These are phyloP conservation scores for Pandemis heparana DNA, from an alignment of 2,888 invertebrate species.

Conservation along the genomic window DNA sequence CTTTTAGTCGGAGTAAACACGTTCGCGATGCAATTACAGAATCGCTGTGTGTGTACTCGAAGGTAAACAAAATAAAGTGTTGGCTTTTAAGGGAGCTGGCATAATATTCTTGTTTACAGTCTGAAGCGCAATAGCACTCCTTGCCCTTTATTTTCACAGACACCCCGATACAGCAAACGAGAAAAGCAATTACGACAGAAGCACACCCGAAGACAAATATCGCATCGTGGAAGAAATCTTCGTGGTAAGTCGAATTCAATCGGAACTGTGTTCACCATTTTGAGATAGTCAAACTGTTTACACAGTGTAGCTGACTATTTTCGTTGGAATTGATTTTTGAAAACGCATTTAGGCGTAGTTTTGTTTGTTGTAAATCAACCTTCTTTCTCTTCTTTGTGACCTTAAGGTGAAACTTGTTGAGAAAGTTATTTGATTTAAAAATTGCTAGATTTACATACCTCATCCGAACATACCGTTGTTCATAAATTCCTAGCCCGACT, in stretches of 20 bases:
- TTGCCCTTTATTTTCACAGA: slow-evolving; percentile 33
- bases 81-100: slow-evolving; percentile 3
- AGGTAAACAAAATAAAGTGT: slow-evolving; percentile 32
- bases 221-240: slow-evolving; percentile 17
- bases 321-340: neutral
- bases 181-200: slow-evolving; percentile 35
- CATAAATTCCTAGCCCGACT: slow-evolving; percentile 17
- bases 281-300: neutral
- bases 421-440: neutral
- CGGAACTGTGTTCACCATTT: neutral
- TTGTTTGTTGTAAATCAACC: neutral
- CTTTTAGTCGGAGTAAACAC: neutral
- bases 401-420: neutral
- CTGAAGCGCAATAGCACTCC: slow-evolving; percentile 26
- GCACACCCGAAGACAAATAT: slow-evolving; percentile 38
- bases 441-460: neutral
- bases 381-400: neutral
- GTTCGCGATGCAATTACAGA: slow-evolving; percentile 24
- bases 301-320: neutral
- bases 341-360: neutral
- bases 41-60: slow-evolving; percentile 4
- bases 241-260: slow-evolving; percentile 12
- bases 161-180: slow-evolving; percentile 20
- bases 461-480: neutral
- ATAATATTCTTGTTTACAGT: slow-evolving; percentile 25